Base-by-base conservation (phyloP, 2,888 invertebrate genomes). In the Drosophila kanekoi region DNA sequence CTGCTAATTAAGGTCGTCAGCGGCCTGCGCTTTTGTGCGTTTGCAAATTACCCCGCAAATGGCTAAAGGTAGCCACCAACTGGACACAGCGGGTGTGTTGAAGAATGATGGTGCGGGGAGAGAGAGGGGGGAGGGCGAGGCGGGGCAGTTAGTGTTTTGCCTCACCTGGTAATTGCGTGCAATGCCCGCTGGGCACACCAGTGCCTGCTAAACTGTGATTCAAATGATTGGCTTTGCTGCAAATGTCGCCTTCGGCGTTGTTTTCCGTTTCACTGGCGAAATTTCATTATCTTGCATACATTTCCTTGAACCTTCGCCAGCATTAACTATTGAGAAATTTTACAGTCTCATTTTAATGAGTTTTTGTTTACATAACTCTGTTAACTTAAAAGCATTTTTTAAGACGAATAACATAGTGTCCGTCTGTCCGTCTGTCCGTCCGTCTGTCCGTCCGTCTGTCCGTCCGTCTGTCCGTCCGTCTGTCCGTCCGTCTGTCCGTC, bases 1-100 rank as follows among this genome's bases (percentile, higher is more conserved):
- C 82, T 73, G 89, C 78, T 90, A 90, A 90, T 90, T 90, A 90
- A 88, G 89, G 90, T 86, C 87, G 83, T 83, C 87, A 72, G 77
- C 68, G 78, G 74, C 68, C 53, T 72, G 79, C 72, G 75, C 77
- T 74, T 77, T 77, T 79, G 82, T 84, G 87, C 83, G 85, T 85
- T 85, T 85, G 88, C 86, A 87, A 85, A 87, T 85, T 86, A 82
- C 86, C 79, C 79, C 68, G 77, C 87, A 84, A 84, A 84, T 83
- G 77, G 71, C 81, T 60, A 69, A 66, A 69, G 62, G 72, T 44
- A 58, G 57, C 40, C 33, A 49, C 37, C 28, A 53, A 37, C 41
- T 33, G 35, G 43, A 45, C 38, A 20, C 40, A 38, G 14, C 35
- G 35, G 20, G 14, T 14, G 23, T 13, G 54, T 14, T 38, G 13